Evolutionary conservation across 2,113 vertebrate species (phyloP), one percentile per base, ranked within the genome.

Genomic region (Calcarius ornatus): DNA sequence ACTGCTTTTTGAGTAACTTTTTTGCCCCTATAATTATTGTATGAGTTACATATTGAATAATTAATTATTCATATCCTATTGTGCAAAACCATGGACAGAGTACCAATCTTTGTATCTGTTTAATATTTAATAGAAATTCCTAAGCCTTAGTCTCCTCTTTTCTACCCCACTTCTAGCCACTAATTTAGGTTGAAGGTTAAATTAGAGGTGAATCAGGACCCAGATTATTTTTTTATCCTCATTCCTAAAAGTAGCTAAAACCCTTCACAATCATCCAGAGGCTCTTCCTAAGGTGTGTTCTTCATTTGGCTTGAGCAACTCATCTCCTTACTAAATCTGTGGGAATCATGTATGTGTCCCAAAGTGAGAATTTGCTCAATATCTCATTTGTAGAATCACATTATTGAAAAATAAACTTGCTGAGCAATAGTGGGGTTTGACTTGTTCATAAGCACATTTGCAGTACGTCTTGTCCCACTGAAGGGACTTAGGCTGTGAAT

Each of bases 11-110:
- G 69, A 87, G 48, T n/a, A 66, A 85, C 61, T 81, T 71, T 51
- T 47, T 83, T 89, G 15, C 66, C 75, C 86, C 45, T 37, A 59
- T 91, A 80, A 73, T 77, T 79, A 89, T 60, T 92, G 65, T 91
- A 75, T 95, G 88, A 89, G 25, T 56, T 92, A 75, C 54, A 13
- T 76, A 80, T 81, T 75, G 68, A 85, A 48, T 88, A 91, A 86
- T 92, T 95, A 87, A 27, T 28, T 86, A 95, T 92, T 93, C 38
- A 60, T 40, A 64, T 82, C 22, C 31, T 80, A 53, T 88, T 95
- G 66, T 92, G 77, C 57, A 71, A 93, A 94, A 81, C 60, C 18
- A 6, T 27, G 63, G 71, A 66, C 35, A 91, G 40, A 90, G 4
- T 61, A 78, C 33, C 73, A n/a, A 59, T 80, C n/a, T 87, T 35